Evolutionary conservation across 53 echinoderm and acorn worm genomes (phyloP), one percentile per base, ranked within the genome.

Genomic region (Astropecten irregularis): DNA sequence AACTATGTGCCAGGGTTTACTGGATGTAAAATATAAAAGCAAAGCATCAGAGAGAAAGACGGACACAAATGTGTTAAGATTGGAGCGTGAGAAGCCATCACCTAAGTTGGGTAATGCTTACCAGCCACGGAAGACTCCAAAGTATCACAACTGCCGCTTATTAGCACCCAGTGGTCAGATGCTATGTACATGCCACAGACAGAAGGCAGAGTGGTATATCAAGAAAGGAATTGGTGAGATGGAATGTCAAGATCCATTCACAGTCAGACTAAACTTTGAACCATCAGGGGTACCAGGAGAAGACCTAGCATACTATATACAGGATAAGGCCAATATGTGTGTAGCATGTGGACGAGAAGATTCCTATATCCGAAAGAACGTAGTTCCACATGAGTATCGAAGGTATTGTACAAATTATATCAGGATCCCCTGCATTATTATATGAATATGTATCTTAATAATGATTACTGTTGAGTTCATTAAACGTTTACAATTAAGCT

Each of bases 321-420:
- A 60, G 31, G 94, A 99, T 5, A 99, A 99, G 55, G 86, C 82
- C 38, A 99, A 99, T 59, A 71, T 47, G 22, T 99, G 99, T 48
- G 92, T 90, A 1, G 99, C 95, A 28, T 99, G 99, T 60, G 99
- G 99, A n/a, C 30, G 88, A 23, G 85, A 82, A 21, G 92, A 95
- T 31, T 88, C 88, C 8, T 99, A 99, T 82, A 90, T 99, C 50
- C 77, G 89, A 61, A 99, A 99, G 77, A 85, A 99, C 68, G 62
- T 97, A 3, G 90, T 99, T n/a, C 99, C 99, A 10, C 99, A 99
- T 81, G 99, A 97, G 68, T 99, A 99, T 66, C 87, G 92, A 72
- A 92, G 88, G 99, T 99, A 66, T n/a, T n/a, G n/a, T 47, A 64
- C 62, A 19, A 53, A 13, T 59, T 51, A 2, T 11, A 18, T 50